Evolutionary conservation across 1,140 invertebrate genomes (phyloP).

Genomic region (Diachasma alloeum): DNA sequence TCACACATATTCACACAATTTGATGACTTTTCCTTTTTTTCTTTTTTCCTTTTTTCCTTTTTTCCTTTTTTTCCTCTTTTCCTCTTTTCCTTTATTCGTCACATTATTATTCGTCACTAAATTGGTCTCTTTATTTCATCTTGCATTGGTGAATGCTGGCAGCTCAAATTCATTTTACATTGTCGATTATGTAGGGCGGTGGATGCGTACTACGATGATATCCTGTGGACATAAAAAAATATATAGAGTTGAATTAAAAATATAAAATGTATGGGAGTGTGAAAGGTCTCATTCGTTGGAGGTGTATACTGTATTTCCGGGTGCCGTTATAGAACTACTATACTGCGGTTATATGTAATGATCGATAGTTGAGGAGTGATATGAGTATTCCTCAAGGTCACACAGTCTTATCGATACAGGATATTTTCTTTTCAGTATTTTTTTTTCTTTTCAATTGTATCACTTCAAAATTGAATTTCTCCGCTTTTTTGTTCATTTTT

Average conservation of each 20-base stretch:
- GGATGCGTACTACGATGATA: background rate
- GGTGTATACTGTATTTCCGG: too few species aligned
- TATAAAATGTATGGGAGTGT: too few species aligned
- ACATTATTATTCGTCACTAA: background rate
- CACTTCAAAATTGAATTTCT: too few species aligned
- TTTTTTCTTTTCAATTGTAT: too few species aligned
- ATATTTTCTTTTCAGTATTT: too few species aligned
- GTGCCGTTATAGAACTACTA: too few species aligned
- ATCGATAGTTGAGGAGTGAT: background rate
- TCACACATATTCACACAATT: conserved; percentile 3
- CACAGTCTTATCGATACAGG: background rate
- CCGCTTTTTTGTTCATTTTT: too few species aligned
- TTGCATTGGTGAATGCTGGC: background rate
- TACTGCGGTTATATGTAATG: background rate
- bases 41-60: background rate
- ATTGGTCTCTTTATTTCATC: background rate
- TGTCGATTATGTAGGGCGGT: background rate
- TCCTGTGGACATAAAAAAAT: background rate
- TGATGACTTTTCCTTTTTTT: background rate
- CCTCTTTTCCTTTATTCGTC: background rate
- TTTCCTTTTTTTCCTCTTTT: background rate
- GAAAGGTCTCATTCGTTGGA: too few species aligned
- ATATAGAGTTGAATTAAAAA: background rate
- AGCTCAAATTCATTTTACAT: background rate
- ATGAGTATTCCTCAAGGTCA: background rate